Evolutionary conservation across 2,888 invertebrate species (phyloP).

Genomic region (Erebia palarica): DNA sequence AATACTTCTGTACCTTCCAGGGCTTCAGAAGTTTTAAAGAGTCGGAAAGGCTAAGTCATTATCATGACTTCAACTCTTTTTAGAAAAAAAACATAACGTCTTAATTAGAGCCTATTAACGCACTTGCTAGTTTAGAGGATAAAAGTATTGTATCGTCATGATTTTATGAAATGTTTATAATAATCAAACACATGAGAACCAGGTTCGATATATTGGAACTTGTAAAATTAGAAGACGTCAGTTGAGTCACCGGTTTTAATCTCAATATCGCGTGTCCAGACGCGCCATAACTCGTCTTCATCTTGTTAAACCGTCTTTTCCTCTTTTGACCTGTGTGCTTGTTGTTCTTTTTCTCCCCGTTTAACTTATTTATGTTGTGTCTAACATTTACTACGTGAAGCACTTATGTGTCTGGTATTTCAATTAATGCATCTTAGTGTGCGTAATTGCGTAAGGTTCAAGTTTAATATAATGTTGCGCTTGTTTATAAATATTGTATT

Average conservation of each 20-base stretch:
- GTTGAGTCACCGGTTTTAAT: constrained; percentile 43
- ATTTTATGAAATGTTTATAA: not conserved
- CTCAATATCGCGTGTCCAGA: constrained; percentile 40
- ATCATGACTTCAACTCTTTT: not conserved
- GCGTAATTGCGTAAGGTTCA: not conserved
- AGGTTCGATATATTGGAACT: constrained; percentile 9
- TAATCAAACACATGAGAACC: constrained; percentile 7
- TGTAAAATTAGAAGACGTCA: constrained; percentile 22
- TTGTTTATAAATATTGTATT: not conserved
- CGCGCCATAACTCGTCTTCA: constrained; percentile 36
- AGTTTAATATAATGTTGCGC: not conserved
- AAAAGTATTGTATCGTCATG: not conserved
- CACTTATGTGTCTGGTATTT: not conserved
- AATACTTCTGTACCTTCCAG: too few relatives aligned
- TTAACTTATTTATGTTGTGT: too few relatives aligned
- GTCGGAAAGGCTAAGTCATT: not conserved
- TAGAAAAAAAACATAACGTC: not conserved
- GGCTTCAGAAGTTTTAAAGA: too few relatives aligned
- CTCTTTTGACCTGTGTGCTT: constrained; percentile 14
- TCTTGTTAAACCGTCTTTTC: constrained; percentile 23
- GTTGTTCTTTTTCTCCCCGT: not conserved
- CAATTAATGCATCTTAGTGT: not conserved
- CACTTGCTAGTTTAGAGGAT: too few relatives aligned
- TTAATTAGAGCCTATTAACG: too few relatives aligned
- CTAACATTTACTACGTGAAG: too few relatives aligned